Evolutionary conservation across 2,888 invertebrate species (phyloP).

Genomic region (Parascotia fuliginaria): DNA sequence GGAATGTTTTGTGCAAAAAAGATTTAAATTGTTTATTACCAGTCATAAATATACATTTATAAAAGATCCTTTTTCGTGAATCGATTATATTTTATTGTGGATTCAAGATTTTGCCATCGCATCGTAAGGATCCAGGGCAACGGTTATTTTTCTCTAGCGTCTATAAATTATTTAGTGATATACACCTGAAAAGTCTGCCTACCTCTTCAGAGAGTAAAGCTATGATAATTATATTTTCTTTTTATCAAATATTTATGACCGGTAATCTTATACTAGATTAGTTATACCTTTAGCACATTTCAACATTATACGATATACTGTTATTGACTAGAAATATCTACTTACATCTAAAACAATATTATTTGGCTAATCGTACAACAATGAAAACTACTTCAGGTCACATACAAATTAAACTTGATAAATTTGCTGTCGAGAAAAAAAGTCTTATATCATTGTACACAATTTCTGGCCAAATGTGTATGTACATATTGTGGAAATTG

Average conservation of each 20-base stretch:
- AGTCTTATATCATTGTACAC: slow-evolving; percentile 47
- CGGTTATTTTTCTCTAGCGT: no score
- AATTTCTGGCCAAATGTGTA: slow-evolving; percentile 44
- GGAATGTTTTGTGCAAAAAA: slow-evolving; percentile 53
- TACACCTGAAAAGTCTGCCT: no score
- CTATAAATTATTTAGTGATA: no score
- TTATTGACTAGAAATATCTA: slow-evolving; percentile 64
- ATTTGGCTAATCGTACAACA: slow-evolving; percentile 54
- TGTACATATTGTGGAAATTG: neutral
- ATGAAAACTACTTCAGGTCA: slow-evolving; percentile 40
- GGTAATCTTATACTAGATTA: slow-evolving; percentile 8
- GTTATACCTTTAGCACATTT: slow-evolving; percentile 48
- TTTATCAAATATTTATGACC: slow-evolving; percentile 13
- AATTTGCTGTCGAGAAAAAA: slow-evolving; percentile 7
- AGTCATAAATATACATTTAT: slow-evolving; percentile 26
- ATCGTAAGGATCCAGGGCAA: no score
- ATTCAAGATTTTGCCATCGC: no score
- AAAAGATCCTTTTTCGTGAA: no score
- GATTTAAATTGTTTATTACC: slow-evolving; percentile 28
- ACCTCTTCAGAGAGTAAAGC: no score
- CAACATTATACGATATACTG: slow-evolving; percentile 49
- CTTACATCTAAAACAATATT: slow-evolving; percentile 45
- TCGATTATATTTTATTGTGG: no score
- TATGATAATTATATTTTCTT: neutral
- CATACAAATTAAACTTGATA: slow-evolving; percentile 35